These are phyloP conservation scores for Rhombomys opimus DNA, from an alignment of 2,113 vertebrate genomes.

Conservation along the genomic window DNA sequence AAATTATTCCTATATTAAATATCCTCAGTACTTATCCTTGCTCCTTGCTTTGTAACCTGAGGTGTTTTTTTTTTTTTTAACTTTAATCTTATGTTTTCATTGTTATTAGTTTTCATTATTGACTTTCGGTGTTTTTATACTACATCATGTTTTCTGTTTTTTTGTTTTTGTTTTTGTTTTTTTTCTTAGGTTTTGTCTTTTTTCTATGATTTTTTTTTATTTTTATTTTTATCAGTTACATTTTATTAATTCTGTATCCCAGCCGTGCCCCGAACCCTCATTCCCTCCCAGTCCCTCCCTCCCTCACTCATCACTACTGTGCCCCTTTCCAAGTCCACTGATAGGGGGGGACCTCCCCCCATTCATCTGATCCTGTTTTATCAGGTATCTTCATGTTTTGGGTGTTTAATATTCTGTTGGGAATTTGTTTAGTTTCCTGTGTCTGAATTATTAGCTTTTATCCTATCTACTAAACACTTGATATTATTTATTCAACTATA, in stretches of 20 bases:
- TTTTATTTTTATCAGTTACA: too few relatives aligned
- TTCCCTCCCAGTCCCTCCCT: too few relatives aligned
- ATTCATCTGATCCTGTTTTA: too few relatives aligned
- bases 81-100: neutral
- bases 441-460: neutral
- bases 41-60: neutral
- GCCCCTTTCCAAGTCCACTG: too few relatives aligned
- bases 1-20: neutral
- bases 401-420: neutral
- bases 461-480: conserved; percentile 9
- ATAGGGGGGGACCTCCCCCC: too few relatives aligned
- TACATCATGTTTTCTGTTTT: neutral
- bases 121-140: neutral
- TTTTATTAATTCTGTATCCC: too few relatives aligned
- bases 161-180: too few relatives aligned
- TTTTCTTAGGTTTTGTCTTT: too few relatives aligned
- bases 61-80: neutral
- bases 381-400: neutral
- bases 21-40: neutral
- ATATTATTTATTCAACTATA: neutral
- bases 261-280: too few relatives aligned
- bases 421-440: neutral
- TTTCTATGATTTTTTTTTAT: too few relatives aligned
- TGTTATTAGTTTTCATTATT: neutral
- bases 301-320: too few relatives aligned